Evolutionary conservation across 2,888 invertebrate genomes (phyloP), one percentile per base, ranked within the genome.

Genomic region (Gastrophysa polygoni): DNA sequence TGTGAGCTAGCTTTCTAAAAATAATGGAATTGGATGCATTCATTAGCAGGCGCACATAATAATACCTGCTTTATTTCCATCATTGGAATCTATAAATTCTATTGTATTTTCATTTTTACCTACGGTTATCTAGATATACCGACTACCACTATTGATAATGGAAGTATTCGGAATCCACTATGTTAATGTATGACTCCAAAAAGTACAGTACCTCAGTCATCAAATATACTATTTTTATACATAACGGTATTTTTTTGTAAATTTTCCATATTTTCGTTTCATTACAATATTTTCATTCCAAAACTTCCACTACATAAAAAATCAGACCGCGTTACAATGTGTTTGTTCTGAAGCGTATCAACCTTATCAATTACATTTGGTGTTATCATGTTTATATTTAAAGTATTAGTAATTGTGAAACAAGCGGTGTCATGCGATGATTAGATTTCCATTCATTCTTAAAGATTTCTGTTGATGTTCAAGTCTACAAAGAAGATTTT

Each of bases 401-500:
- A n/a, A 24, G 44, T 43, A 21, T 59, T 63, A 50, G 62, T 64
- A 38, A 38, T 38, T 14, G 38, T 38, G n/a, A 10, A n/a, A 11
- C 11, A 11, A 38, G 38, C 14, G 1, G 38, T 38, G 38, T 38
- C 38, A 38, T 38, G 38, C 14, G 38, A 14, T 38, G 38, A 38
- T 10, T n/a, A n/a, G 14, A 38, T 3, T 38, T 38, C 38, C 38
- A 32, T 38, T 14, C 38, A 32, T 32, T 32, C 47, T 44, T 57
- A 24, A 54, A 28, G 11, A 54, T 47, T 49, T 46, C 16, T 34
- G 54, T 60, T 63, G 54, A 57, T 62, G 52, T 59, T 65, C 51
- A 63, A 59, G 38, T 55, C 55, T 44, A 57, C 63, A 29, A 68
- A 68, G 56, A 66, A 63, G 34, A 65, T 58, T 57, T 50, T 63